phyloP scores from a whole-genome alignment of 2,797 vertebrate genomes.

The Takifugu rubripes region DNA sequence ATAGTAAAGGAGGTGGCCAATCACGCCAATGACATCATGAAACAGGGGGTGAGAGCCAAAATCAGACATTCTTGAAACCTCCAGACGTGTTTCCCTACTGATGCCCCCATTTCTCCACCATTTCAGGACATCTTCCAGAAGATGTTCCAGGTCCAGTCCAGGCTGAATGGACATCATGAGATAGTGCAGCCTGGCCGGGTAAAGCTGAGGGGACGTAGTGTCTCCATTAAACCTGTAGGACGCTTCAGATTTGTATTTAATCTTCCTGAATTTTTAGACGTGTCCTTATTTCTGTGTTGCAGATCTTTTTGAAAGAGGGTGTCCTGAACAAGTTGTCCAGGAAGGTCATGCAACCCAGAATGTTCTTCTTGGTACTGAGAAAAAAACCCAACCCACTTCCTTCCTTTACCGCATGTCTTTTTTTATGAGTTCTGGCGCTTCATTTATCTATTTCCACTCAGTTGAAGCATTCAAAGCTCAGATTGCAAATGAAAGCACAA shows the following conservation, averaged over 20 bases:
- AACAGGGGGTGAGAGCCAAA: slow-evolving; percentile 86
- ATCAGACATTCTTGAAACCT: background rate
- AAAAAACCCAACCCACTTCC: background rate
- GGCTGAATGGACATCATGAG: slow-evolving; percentile 87
- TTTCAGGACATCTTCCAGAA: slow-evolving; percentile 95
- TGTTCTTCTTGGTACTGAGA: slow-evolving; percentile 91
- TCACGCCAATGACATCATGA: slow-evolving; percentile 97
- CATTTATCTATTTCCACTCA: too few species aligned
- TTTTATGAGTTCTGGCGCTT: too few species aligned
- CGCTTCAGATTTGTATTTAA: too few species aligned
- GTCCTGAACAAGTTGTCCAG: slow-evolving; percentile 91
- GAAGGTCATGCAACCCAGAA: slow-evolving; percentile 95
- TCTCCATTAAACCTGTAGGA: too few species aligned
- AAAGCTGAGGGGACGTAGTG: slow-evolving; percentile 3
- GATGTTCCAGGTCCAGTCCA: slow-evolving; percentile 91
- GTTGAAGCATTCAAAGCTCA: too few species aligned
- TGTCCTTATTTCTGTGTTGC: slow-evolving; percentile 3
- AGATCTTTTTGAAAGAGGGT: slow-evolving; percentile 97
- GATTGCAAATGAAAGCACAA: too few species aligned
- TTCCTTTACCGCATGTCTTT: background rate
- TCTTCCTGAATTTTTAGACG: background rate
- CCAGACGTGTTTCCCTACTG: background rate
- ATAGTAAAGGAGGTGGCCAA: slow-evolving; percentile 95
- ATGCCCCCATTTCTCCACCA: slow-evolving; percentile 20
- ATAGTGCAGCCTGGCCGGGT: slow-evolving; percentile 95